These are phyloP conservation scores for Eulithis testata DNA, from an alignment of 2,888 invertebrate genomes.

Conservation along the genomic window DNA sequence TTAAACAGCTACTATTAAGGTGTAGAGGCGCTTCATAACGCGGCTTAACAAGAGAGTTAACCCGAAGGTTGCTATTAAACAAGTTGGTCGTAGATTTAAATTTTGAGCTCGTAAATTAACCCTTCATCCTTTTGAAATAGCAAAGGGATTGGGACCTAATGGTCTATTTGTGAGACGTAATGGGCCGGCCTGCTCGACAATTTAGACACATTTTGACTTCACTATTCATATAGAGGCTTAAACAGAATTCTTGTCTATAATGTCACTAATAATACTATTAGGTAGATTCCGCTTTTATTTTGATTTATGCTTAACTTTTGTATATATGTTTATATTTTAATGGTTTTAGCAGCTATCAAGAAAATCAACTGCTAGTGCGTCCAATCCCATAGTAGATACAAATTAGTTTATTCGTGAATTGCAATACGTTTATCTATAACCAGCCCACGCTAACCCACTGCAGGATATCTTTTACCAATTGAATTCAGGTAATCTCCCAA, in stretches of 20 bases:
- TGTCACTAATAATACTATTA: neutral
- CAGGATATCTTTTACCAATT: no score
- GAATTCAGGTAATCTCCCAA: no score
- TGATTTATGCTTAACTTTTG: no score
- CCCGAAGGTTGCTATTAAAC: conserved; percentile 75
- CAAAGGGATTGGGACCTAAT: conserved; percentile 83
- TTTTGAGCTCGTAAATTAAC: conserved; percentile 84
- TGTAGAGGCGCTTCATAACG: conserved; percentile 60
- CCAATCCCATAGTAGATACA: no score
- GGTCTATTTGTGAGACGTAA: conserved; percentile 83
- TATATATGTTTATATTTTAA: no score
- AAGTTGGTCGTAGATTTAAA: conserved; percentile 83
- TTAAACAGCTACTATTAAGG: conserved; percentile 22
- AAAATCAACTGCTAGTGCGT: no score
- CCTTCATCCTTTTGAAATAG: conserved; percentile 84
- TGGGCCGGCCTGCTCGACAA: conserved; percentile 78
- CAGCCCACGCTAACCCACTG: no score
- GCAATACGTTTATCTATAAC: no score
- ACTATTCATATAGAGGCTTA: conserved; percentile 65
- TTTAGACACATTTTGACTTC: conserved; percentile 77
- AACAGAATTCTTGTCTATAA: conserved; percentile 46
- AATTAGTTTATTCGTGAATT: no score
- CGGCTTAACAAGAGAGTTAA: conserved; percentile 78
- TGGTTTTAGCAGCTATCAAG: no score
- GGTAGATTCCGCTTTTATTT: neutral